Evolutionary conservation across 2,888 invertebrate genomes (phyloP), one percentile per base, ranked within the genome.

Genomic region (Drosophila borealis): DNA sequence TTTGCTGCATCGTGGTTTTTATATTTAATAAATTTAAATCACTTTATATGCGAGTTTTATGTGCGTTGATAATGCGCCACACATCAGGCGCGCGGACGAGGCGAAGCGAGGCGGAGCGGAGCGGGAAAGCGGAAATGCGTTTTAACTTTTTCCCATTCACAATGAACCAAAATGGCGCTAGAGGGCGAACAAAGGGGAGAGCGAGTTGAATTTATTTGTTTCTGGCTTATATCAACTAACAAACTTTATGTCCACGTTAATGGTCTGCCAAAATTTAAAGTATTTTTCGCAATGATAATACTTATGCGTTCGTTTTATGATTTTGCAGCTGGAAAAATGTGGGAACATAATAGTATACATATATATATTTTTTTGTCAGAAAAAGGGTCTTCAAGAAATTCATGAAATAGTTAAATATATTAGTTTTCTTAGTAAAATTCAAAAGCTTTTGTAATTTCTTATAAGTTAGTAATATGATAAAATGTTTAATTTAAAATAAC

Each of bases 21-120:
- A 87, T 84, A 88, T 89, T 84, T 89, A 84, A 84, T 84, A 84
- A 84, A 89, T 84, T 84, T 84, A 84, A 84, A 84, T 84, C 88
- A 84, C 84, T 84, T 89, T 84, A 89, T 89, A 89, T 84, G 82
- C 56, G 84, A 84, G 89, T 84, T 84, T 84, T 84, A 84, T 84
- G 87, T 87, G 83, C 89, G 83, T 84, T 84, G 88, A 84, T 84
- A 84, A 84, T 84, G 83, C 89, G 75, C 50, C 57, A 56, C 44
- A 41, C 62, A 60, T 45, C 63, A 49, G 19, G 11, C 46, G 4
- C 10, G 10, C 17, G 13, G 10, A 6, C 2, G 0, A 9, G 25
- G 34, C 17, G n/a, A 14, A 34, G 9, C 55, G 8, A 10, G 25
- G 21, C 39, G 34, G 46, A 34, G 33, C 8, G 37, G 8, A 33